Conservation (phyloP, 1,140 invertebrate species). For the Steinernema khuongi region DNA sequence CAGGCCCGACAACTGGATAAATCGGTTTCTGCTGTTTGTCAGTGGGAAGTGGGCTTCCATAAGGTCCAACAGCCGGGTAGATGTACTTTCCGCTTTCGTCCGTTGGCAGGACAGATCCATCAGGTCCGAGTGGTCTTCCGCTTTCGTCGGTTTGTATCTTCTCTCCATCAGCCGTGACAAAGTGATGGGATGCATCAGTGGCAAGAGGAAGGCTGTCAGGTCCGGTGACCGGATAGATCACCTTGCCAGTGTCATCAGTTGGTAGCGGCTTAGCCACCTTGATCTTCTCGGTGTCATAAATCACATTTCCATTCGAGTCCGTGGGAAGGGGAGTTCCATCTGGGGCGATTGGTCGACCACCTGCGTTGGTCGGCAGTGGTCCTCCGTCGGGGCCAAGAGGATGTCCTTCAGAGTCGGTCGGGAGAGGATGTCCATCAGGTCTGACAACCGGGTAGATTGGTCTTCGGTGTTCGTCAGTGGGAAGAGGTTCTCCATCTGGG, state of each 20-base stretch:
- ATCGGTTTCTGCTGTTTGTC: conserved; percentile 17
- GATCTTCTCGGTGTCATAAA: not conserved
- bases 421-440: conserved; percentile 16
- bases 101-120: conserved; percentile 18
- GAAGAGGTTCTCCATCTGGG: conserved; percentile 28
- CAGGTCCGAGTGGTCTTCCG: conserved; percentile 17
- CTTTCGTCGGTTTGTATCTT: conserved; percentile 25
- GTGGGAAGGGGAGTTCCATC: conserved; percentile 42
- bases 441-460: conserved; percentile 17
- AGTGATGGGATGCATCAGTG: conserved; percentile 18
- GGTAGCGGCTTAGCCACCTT: conserved; percentile 12
- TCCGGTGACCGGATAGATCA: not conserved
- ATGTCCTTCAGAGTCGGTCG: conserved; percentile 17
- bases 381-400: conserved; percentile 18
- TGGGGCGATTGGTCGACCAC: conserved; percentile 24
- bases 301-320: conserved; percentile 28
- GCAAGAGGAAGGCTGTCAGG: conserved; percentile 19
- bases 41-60: conserved; percentile 26
- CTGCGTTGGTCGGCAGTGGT: conserved; percentile 19
- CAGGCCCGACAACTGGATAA: not conserved
- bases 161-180: conserved; percentile 26
- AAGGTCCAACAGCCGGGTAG: conserved; percentile 16
- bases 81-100: conserved; percentile 17
- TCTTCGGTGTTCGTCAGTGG: conserved; percentile 15
- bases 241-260: not conserved